phyloP scores from a whole-genome alignment of 1,140 invertebrate species.

The Temnothorax curvispinosus region DNA sequence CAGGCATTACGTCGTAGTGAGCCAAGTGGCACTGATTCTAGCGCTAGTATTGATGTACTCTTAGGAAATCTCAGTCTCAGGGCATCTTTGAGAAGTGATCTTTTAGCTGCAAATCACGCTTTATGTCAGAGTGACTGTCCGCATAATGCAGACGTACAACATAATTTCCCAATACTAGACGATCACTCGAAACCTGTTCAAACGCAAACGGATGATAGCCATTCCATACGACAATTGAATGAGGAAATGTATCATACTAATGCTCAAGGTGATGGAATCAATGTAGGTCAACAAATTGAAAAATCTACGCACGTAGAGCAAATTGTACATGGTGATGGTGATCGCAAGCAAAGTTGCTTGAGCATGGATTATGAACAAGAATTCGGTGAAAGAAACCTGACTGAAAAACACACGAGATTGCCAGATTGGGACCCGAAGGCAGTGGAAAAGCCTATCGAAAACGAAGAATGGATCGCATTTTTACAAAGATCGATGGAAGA shows the following conservation, averaged over 20 bases:
- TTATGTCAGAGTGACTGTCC: constrained; percentile 72
- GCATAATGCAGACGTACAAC: constrained; percentile 52
- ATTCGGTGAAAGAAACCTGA: constrained; percentile 67
- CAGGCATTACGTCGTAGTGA: constrained; percentile 75
- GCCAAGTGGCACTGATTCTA: constrained; percentile 79
- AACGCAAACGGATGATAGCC: constrained; percentile 13
- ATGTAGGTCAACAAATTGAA: constrained; percentile 61
- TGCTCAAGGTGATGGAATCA: constrained; percentile 58
- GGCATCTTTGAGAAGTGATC: constrained; percentile 79
- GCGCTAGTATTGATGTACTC: constrained; percentile 79
- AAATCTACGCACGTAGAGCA: constrained; percentile 36
- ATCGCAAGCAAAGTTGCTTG: constrained; percentile 72
- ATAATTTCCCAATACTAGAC: constrained; percentile 28
- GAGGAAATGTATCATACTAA: constrained; percentile 23
- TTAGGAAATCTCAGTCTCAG: constrained; percentile 80
- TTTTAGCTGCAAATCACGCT: constrained; percentile 75
- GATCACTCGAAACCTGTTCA: constrained; percentile 24
- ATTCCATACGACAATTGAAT: neutral
- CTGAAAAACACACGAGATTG: constrained; percentile 70
- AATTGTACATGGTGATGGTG: constrained; percentile 44
- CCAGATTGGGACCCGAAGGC: constrained; percentile 82
- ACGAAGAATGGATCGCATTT: constrained; percentile 92
- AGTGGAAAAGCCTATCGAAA: constrained; percentile 89
- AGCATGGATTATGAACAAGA: constrained; percentile 78
- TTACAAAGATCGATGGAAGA: constrained; percentile 89